Conservation (phyloP, 92 coral and sea anemone species). For the Galaxea fascicularis region DNA sequence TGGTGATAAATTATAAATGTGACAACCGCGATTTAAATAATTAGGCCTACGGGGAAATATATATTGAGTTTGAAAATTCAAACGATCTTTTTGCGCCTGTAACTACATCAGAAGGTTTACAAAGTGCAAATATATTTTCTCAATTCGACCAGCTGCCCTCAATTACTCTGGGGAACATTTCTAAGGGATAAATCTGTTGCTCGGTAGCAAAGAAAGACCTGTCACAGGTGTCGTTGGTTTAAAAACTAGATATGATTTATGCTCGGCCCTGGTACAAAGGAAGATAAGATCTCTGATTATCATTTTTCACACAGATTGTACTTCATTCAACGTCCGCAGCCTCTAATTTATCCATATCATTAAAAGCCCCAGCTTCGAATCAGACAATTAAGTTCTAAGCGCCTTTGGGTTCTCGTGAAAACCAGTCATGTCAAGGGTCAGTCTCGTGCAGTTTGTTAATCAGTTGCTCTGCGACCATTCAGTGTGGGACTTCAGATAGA, state of each 20-base stretch:
- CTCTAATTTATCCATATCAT: too few species aligned
- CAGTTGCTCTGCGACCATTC: too few species aligned
- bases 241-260: conserved; percentile 17
- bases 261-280: neutral
- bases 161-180: neutral
- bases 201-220: neutral
- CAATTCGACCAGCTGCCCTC: conserved; percentile 18
- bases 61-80: neutral
- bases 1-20: conserved; percentile 35
- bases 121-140: neutral
- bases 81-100: neutral
- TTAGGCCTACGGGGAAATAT: neutral
- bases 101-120: neutral
- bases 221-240: conserved; percentile 25
- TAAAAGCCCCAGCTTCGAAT: too few species aligned
- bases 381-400: too few species aligned
- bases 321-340: neutral
- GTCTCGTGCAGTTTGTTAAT: too few species aligned
- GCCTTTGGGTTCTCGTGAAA: too few species aligned
- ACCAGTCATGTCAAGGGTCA: too few species aligned
- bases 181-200: neutral
- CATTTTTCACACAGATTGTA: neutral
- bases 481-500: too few species aligned
- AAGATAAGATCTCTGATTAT: neutral
- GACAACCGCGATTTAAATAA: conserved; percentile 13